Evolutionary conservation across 2,797 vertebrate genomes (phyloP), one percentile per base, ranked within the genome.

Genomic region (Glyptemys insculpta): DNA sequence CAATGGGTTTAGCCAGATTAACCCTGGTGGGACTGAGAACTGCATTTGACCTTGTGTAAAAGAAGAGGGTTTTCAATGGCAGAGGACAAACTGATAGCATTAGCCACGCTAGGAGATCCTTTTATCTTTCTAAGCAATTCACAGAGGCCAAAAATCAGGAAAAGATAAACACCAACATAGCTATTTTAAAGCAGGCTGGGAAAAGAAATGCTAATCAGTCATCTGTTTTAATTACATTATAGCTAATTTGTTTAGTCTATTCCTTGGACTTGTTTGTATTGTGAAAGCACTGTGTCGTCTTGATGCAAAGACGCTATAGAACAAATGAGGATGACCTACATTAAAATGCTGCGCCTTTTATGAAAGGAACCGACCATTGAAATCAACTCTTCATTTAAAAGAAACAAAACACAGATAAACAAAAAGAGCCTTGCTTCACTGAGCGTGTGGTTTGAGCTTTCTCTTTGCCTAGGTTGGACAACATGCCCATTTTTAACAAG

Each of bases 1-100:
- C 89, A 80, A 0, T 41, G 84, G 94, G 79, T 93, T 93, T 97
- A 86, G 82, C 85, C 0, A 0, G 93, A 95, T 95, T 96, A 94
- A 92, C 57, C 37, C 62, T 0, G 0, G 65, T 79, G 90, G 92
- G 88, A 34, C 11, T 85, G 85, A 88, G 81, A 88, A 57, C 87
- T 86, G 87, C 3, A 0, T 79, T 96, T 92, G 88, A 81, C 81
- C 88, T 47, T 15, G 0, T 5, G 92, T 52, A 41, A 83, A 92
- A 92, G 54, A 54, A 81, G 54, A 1, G 0, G 65, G 86, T 52
- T 93, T 85, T 50, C 81, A 78, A 57, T 3, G 21, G 82, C 74
- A 47, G 92, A 65, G 52, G 65, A 79, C 41, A 88, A 86, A 52
- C 27, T 65, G 50, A 37, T 0, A 23, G 72, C 53, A 6, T 54